Evolutionary conservation across 2,888 invertebrate species (phyloP).

Genomic region (Pediacus dermestoides): DNA sequence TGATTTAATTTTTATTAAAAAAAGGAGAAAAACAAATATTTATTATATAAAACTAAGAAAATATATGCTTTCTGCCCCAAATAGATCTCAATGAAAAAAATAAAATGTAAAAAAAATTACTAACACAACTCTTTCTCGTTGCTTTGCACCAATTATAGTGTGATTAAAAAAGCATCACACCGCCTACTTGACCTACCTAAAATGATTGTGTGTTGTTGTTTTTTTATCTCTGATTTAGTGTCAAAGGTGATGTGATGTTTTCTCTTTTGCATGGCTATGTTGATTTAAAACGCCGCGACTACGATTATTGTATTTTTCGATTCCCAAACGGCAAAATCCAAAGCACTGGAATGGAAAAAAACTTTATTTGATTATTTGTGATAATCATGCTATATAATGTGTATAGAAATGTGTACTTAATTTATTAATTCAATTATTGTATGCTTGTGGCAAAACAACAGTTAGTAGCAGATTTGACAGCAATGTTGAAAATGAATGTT

Average conservation of each 20-base stretch:
- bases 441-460: too few relatives aligned
- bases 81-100: conserved; percentile 38
- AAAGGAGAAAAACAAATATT: conserved; percentile 19
- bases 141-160: conserved; percentile 28
- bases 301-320: too few relatives aligned
- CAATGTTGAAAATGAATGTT: conserved; percentile 2
- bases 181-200: conserved; percentile 8
- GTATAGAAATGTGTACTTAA: conserved; percentile 20
- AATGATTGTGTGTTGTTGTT: too few relatives aligned
- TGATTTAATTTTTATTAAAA: background rate
- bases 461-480: background rate
- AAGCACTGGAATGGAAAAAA: too few relatives aligned
- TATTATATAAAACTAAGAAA: conserved; percentile 26
- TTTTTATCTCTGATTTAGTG: too few relatives aligned
- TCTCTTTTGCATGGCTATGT: conserved; percentile 27
- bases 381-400: conserved; percentile 29
- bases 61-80: conserved; percentile 26
- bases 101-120: conserved; percentile 8
- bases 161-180: conserved; percentile 20
- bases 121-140: conserved; percentile 19
- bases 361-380: too few relatives aligned
- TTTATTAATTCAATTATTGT: too few relatives aligned
- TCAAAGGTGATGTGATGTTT: conserved; percentile 30
- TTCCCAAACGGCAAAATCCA: too few relatives aligned
- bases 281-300: conserved; percentile 20